These are phyloP conservation scores for Dinomys branickii DNA, from an alignment of 2,113 vertebrate genomes.

Conservation along the genomic window DNA sequence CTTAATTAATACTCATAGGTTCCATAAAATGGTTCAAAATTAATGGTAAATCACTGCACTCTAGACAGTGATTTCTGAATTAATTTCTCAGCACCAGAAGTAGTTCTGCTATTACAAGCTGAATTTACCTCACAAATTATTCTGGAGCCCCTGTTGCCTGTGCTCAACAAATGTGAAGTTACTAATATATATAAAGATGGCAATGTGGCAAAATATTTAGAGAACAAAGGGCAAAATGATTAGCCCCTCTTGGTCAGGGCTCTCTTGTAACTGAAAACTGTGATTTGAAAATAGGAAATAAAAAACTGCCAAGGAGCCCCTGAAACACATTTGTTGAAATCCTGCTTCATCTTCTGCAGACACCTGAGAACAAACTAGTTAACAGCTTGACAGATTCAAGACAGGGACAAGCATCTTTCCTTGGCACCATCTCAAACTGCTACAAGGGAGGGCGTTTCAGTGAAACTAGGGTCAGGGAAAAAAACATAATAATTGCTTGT, in stretches of 20 bases:
- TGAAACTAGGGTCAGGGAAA: conserved; percentile 60
- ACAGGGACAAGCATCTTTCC: conserved; percentile 72
- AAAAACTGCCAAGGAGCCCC: conserved; percentile 75
- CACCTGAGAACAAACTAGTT: conserved; percentile 83
- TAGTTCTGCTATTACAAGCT: conserved; percentile 64
- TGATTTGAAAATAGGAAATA: conserved; percentile 61
- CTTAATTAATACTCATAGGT: conserved; percentile 68
- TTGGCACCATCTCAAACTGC: conserved; percentile 80
- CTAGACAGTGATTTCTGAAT: conserved; percentile 68
- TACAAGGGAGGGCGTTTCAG: conserved; percentile 58
- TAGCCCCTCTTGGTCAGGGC: conserved; percentile 65
- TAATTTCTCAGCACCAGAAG: conserved; percentile 62
- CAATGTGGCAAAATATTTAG: conserved; percentile 70
- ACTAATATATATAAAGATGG: conserved; percentile 65
- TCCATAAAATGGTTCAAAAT: conserved; percentile 67
- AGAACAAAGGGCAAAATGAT: conserved; percentile 74
- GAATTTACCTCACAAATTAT: conserved; percentile 66
- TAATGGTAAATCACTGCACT: conserved; percentile 66
- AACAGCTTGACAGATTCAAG: conserved; percentile 82
- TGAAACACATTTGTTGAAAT: conserved; percentile 80
- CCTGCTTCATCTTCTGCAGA: conserved; percentile 79
- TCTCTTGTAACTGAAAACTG: conserved; percentile 72
- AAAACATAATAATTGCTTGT: conserved; percentile 21
- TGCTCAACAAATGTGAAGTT: conserved; percentile 70
- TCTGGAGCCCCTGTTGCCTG: conserved; percentile 41